Evolutionary conservation across 2,113 vertebrate genomes (phyloP), one percentile per base, ranked within the genome.

Genomic region (Pelobates fuscus): DNA sequence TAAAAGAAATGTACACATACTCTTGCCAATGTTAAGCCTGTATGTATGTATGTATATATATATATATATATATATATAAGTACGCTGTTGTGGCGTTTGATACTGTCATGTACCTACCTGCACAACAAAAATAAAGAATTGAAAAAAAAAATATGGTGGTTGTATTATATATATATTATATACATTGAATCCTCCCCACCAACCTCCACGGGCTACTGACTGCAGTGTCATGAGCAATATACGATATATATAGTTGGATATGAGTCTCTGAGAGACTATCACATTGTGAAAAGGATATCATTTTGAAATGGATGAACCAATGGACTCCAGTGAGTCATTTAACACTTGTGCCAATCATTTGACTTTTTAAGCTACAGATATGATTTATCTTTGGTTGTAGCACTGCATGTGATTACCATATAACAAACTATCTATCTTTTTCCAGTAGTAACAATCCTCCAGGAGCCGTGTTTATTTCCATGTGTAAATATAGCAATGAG

Each of bases 251-350:
- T 55, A 41, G 6, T 44, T 23, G 30, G 21, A 65, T 44, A 32
- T 4, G 62, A 65, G 62, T 43, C 62, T 65, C 32, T 12, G 11
- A 12, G 32, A 32, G 12, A 23, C 62, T 43, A 43, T 65, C 12
- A 65, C 41, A 20, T 43, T 30, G 37, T 29, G 32, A 44, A 37
- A 64, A 43, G 62, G 62, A 63, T 65, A 24, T 65, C 41, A 65
- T 65, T 43, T 23, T 23, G 18, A 64, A 64, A 41, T 41, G 18
- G 26, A 27, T 29, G 59, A 62, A 30, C 59, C 27, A 1, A 20
- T 14, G 26, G 5, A 18, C 59, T 2, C 30, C 12, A 3, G 14
- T 24, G 37, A 24, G 20, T 5, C 20, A 12, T 65, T 65, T 10
- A 43, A 37, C 20, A 43, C 24, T 43, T 15, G 30, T 43, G 12